Base-by-base conservation (phyloP, 2,797 vertebrate species). In the Saxicola maurus region DNA sequence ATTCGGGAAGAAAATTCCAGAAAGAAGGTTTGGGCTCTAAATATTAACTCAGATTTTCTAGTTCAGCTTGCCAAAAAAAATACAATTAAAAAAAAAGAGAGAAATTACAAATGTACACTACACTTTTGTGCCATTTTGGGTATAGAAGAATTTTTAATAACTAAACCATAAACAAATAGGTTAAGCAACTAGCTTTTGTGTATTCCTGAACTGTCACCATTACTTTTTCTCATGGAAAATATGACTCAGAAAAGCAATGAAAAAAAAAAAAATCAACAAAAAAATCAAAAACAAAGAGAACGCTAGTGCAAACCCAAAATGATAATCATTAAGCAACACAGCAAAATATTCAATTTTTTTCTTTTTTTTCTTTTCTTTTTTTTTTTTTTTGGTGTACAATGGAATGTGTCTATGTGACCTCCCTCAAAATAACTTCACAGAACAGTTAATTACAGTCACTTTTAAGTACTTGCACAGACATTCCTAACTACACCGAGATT, bases 111-210 rank as follows among this genome's bases (percentile, higher is more conserved):
- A 95, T 38, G 69, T 84, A 95, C 82, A 85, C 64, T 85, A 93
- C 88, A 52, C 88, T 88, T 92, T 45, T 1, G 25, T 92, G 91
- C 93, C 94, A 85, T 93, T 93, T 48, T 87, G 91, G 92, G 94
- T 86, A 93, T 77, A 94, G 87, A 83, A 86, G 37, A 92, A 57
- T 80, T 92, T 96, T 96, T 95, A 96, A 96, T 96, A 93, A 95
- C 95, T 94, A 87, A 92, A 91, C 55, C 92, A 94, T 91, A 93
- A 90, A 92, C 87, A 94, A 93, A 88, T 6, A 64, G 90, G 89
- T 92, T 56, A 57, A 46, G 57, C 79, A 95, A 49, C 87, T 79
- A 77, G 81, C 82, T 96, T 91, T 89, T 78, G 75, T 87, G 92
- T 82, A 92, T 83, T 91, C 95, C 94, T 94, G 88, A 90, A 95